Evolutionary conservation across 2,113 vertebrate species (phyloP).

Genomic region (Phalacrocorax brasilianus): DNA sequence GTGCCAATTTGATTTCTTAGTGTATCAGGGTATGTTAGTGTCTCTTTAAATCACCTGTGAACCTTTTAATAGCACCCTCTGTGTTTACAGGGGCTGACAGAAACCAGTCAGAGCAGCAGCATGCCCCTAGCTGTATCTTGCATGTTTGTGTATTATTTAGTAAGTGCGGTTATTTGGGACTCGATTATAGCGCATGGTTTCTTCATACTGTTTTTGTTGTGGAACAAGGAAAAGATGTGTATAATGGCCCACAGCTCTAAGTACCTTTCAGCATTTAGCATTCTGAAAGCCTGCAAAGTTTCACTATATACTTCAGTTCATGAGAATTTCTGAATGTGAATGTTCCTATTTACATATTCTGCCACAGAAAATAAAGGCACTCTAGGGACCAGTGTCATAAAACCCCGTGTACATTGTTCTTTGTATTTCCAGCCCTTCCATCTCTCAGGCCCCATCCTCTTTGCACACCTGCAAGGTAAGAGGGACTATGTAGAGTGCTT

Average conservation of each 20-base stretch:
- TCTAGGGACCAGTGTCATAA: neutral
- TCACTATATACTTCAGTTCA: neutral
- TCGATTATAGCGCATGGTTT: neutral
- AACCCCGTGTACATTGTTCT: neutral
- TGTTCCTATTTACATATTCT: neutral
- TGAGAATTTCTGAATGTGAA: neutral
- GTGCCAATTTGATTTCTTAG: neutral
- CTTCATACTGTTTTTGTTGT: neutral
- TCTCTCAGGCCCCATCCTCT: neutral
- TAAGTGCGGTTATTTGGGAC: neutral
- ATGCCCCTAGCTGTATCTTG: neutral
- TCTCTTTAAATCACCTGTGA: neutral
- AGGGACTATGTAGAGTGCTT: neutral
- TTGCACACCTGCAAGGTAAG: neutral
- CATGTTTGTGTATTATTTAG: constrained; percentile 8
- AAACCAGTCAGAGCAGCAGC: neutral
- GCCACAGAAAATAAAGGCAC: neutral
- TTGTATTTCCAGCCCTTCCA: neutral
- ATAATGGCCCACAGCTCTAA: neutral
- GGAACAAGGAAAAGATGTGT: neutral
- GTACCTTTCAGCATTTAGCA: neutral
- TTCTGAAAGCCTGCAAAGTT: neutral
- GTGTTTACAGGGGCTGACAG: neutral
- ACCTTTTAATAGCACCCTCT: neutral
- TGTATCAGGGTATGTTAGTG: neutral